Percentiles rank a stretch among this genome's conserved stretches.
Conservation (phyloP, 2,797 vertebrate species). For the Brachyalestes nurse region DNA sequence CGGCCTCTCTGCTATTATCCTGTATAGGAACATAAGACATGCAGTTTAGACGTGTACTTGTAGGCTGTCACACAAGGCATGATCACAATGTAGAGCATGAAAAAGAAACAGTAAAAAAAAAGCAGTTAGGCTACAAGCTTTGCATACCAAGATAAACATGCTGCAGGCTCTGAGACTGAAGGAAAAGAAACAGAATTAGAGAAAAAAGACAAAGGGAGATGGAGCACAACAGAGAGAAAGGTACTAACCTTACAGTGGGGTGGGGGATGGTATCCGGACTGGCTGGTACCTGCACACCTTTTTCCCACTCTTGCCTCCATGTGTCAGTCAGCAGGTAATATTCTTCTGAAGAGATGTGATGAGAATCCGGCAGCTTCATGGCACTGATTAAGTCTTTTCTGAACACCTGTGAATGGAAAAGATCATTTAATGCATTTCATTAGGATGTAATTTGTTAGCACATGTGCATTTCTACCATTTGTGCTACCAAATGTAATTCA, state of each 20-base stretch:
- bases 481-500: not conserved
- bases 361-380: conserved; percentile 98
- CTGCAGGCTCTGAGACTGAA: not conserved
- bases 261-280: conserved; percentile 90
- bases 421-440: not conserved
- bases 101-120: not conserved
- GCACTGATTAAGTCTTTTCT: conserved; percentile 99
- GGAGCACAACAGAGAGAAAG: not conserved
- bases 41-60: not conserved
- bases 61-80: not conserved
- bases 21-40: conserved; percentile 59
- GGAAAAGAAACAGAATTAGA: too few relatives aligned
- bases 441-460: not conserved
- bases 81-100: not conserved
- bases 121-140: not conserved
- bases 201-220: not conserved
- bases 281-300: conserved; percentile 95
- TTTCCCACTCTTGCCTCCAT: conserved; percentile 99
- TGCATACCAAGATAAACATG: not conserved
- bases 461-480: not conserved
- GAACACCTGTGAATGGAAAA: conserved; percentile 84
- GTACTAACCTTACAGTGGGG: conserved; percentile 88
- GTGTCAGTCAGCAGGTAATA: conserved; percentile 94
- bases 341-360: conserved; percentile 90
- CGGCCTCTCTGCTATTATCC: conserved; percentile 84